Conservation (phyloP, 2,888 invertebrate species). For the Acronicta leporina region DNA sequence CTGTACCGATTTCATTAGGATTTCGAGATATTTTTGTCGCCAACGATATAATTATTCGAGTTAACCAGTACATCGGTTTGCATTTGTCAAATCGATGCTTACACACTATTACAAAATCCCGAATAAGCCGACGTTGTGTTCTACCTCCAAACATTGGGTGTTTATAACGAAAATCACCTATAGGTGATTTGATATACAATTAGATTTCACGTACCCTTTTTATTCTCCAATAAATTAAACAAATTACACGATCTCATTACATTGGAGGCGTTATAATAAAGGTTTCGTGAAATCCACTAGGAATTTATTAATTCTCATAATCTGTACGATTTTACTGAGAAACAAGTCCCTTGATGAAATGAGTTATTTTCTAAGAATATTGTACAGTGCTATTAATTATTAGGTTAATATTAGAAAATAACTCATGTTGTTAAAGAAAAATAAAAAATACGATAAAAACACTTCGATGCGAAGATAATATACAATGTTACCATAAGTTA, state of each 20-base stretch:
- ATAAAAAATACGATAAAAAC: slow-evolving; percentile 39
- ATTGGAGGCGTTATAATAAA: slow-evolving; percentile 60
- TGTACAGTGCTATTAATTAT: slow-evolving; percentile 59
- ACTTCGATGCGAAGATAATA: slow-evolving; percentile 42
- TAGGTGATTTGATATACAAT: slow-evolving; percentile 55
- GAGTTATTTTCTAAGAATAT: slow-evolving; percentile 55
- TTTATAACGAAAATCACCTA: slow-evolving; percentile 39
- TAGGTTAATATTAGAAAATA: slow-evolving; percentile 47
- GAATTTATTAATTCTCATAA: slow-evolving; percentile 54
- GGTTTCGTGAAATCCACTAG: slow-evolving; percentile 60
- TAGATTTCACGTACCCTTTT: slow-evolving; percentile 58
- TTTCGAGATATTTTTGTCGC: slow-evolving; percentile 16
- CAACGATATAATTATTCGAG: slow-evolving; percentile 22
- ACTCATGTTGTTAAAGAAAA: slow-evolving; percentile 43
- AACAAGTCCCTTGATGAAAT: slow-evolving; percentile 46
- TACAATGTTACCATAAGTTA: slow-evolving; percentile 62
- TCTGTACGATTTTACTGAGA: slow-evolving; percentile 45
- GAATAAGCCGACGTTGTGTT: slow-evolving; percentile 42
- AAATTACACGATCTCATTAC: slow-evolving; percentile 72
- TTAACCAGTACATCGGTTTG: slow-evolving; percentile 26
- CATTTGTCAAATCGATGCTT: slow-evolving; percentile 16
- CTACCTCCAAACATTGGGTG: slow-evolving; percentile 49
- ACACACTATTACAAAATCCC: slow-evolving; percentile 4
- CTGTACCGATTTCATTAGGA: slow-evolving; percentile 7
- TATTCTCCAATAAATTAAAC: slow-evolving; percentile 56